Conservation (phyloP, 2,888 invertebrate species). For the Rhopalosiphum nymphaeae region DNA sequence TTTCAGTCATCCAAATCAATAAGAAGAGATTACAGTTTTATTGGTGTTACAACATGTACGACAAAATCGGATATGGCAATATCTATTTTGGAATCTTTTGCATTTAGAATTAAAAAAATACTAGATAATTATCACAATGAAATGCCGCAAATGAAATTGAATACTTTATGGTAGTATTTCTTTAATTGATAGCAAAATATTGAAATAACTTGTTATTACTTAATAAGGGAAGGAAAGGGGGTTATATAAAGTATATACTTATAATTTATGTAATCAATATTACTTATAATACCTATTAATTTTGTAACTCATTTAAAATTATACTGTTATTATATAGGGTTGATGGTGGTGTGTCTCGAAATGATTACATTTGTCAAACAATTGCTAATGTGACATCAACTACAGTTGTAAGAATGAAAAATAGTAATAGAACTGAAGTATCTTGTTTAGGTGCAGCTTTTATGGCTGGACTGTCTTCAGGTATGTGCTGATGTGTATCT, state of each 20-base stretch:
- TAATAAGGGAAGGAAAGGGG: neutral
- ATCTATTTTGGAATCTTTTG: conserved; percentile 87
- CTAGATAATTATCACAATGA: conserved; percentile 60
- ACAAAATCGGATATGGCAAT: conserved; percentile 83
- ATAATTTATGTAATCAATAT: neutral
- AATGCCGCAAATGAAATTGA: conserved; percentile 51
- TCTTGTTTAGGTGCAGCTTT: conserved; percentile 89
- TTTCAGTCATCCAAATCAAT: conserved; percentile 43
- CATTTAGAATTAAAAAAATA: conserved; percentile 78
- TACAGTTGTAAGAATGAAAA: conserved; percentile 77
- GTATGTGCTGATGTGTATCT: neutral
- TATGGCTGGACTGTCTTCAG: conserved; percentile 82
- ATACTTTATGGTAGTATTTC: conserved; percentile 51
- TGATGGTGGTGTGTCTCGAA: conserved; percentile 96
- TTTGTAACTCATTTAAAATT: neutral
- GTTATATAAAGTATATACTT: neutral
- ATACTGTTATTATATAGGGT: conserved; percentile 74
- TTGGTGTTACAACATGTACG: conserved; percentile 81
- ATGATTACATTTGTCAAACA: conserved; percentile 90
- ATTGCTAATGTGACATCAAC: conserved; percentile 86
- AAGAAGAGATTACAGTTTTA: conserved; percentile 79
- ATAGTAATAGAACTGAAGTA: conserved; percentile 79
- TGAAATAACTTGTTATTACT: neutral
- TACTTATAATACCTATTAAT: neutral
- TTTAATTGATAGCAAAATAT: neutral